Conservation (phyloP, 2,113 vertebrate genomes). For the Brachirus orientalis region DNA sequence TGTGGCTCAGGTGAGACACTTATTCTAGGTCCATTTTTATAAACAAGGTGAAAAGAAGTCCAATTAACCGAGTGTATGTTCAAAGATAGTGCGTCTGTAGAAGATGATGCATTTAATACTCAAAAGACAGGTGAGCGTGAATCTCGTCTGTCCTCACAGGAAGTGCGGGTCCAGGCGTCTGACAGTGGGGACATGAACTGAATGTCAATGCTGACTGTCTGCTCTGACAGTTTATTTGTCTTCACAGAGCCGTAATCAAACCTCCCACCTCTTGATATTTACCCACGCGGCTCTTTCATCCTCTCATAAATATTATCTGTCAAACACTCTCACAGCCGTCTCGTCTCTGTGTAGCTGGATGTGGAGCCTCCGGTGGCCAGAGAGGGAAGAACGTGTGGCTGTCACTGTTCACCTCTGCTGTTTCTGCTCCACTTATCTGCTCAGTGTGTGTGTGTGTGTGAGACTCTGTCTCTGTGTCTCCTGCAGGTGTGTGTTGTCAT, state of each 20-base stretch:
- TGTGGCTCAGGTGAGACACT: constrained; percentile 90
- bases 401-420: constrained; percentile 33
- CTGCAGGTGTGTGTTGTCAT: constrained; percentile 94
- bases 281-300: constrained; percentile 54
- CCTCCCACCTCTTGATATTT: constrained; percentile 74
- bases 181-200: constrained; percentile 32
- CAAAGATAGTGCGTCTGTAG: no score
- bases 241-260: constrained; percentile 61
- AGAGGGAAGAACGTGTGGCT: constrained; percentile 38
- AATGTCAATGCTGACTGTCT: constrained; percentile 50
- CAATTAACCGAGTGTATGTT: no score
- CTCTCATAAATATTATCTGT: constrained; percentile 50
- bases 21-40: no score
- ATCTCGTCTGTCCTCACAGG: constrained; percentile 5
- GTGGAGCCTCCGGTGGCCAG: constrained; percentile 62
- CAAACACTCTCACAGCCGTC: no score
- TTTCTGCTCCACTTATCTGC: constrained; percentile 45
- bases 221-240: constrained; percentile 67
- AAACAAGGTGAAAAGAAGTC: no score
- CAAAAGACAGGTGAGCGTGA: not conserved
- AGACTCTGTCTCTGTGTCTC: constrained; percentile 30
- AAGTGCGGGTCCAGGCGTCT: not conserved
- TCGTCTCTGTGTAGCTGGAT: constrained; percentile 7
- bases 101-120: not conserved
- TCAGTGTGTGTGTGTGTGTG: not conserved